These are phyloP conservation scores for Onchidella celtica DNA, from an alignment of 2,888 invertebrate genomes.

Conservation along the genomic window DNA sequence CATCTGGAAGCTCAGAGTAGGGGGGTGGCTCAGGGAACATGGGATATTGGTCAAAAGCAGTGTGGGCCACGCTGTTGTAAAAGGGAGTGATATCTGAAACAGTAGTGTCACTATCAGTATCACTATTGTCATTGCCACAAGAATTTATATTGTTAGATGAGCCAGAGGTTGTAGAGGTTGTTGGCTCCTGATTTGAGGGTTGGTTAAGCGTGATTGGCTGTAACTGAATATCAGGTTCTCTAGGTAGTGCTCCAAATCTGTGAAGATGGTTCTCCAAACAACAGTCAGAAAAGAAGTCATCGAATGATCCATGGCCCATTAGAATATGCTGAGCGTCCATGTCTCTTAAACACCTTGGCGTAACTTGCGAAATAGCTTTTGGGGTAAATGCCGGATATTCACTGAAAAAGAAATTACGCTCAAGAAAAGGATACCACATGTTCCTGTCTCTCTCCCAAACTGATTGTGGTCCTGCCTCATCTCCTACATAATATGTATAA, in stretches of 20 bases:
- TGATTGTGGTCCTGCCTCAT: not conserved
- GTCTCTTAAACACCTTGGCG: conserved; percentile 22
- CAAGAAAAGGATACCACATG: not conserved
- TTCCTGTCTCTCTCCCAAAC: not conserved
- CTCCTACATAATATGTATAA: not conserved
- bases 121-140: not conserved
- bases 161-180: no score
- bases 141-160: not conserved
- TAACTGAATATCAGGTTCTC: not conserved
- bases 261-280: conserved; percentile 35
- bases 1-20: conserved; percentile 25
- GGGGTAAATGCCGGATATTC: not conserved
- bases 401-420: no score
- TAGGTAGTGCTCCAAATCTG: conserved; percentile 15
- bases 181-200: not conserved
- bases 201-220: not conserved
- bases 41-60: conserved; percentile 21
- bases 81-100: conserved; percentile 22
- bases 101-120: not conserved
- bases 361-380: not conserved
- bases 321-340: conserved; percentile 6
- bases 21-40: conserved; percentile 12
- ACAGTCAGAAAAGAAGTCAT: conserved; percentile 26
- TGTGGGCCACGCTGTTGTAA: not conserved
- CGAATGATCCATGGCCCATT: conserved; percentile 13